Conservation (phyloP, 2,888 invertebrate genomes). For the Merodon equestris region DNA sequence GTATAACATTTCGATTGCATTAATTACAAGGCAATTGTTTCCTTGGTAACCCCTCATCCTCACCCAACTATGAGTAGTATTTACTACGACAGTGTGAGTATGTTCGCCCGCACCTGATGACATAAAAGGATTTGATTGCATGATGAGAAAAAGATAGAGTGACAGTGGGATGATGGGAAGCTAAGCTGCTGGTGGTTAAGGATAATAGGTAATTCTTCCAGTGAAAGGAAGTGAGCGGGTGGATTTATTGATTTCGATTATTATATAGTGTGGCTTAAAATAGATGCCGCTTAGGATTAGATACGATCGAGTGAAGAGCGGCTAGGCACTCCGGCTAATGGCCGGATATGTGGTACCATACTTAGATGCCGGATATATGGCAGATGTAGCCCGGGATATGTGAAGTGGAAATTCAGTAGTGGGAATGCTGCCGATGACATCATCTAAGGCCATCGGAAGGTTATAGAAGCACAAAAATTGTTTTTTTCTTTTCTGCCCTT, state of each 20-base stretch:
- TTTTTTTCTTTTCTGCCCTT: slow-evolving; percentile 15
- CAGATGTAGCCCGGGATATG: neutral
- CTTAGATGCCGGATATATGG: slow-evolving; percentile 29
- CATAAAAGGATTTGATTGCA: no score
- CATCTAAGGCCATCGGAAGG: slow-evolving; percentile 30
- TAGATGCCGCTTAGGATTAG: slow-evolving; percentile 65
- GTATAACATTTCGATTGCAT: slow-evolving; percentile 34
- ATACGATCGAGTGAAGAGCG: slow-evolving; percentile 42
- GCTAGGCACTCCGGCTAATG: neutral
- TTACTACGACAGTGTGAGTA: no score
- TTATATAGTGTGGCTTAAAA: slow-evolving; percentile 60
- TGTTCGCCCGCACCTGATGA: no score
- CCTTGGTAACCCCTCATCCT: no score
- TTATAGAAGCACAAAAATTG: slow-evolving; percentile 3
- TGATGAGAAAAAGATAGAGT: no score
- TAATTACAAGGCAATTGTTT: slow-evolving; percentile 47
- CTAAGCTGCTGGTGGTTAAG: no score
- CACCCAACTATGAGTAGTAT: no score
- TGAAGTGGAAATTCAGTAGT: slow-evolving; percentile 8
- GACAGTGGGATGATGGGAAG: no score
- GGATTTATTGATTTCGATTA: slow-evolving; percentile 55
- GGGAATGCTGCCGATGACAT: slow-evolving; percentile 28
- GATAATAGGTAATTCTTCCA: no score
- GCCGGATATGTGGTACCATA: no score
- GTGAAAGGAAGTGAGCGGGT: slow-evolving; percentile 1